Evolutionary conservation across 1,140 invertebrate species (phyloP).

Genomic region (Drosophila pseudoobscura): DNA sequence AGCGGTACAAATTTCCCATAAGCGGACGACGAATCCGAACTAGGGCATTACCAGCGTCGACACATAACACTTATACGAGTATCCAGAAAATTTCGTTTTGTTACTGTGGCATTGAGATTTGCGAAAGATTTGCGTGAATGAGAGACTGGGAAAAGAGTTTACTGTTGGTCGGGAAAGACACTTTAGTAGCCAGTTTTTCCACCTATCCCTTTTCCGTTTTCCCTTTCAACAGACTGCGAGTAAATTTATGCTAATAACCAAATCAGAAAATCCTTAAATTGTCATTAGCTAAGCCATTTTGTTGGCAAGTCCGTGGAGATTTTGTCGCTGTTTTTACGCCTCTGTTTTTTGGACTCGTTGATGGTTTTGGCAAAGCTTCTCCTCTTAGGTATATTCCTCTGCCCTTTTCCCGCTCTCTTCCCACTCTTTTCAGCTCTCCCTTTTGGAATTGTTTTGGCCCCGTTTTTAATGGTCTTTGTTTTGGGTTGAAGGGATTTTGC

Average conservation of each 20-base stretch:
- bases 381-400: neutral
- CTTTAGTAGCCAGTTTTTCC: constrained; percentile 20
- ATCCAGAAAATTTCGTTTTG: too few relatives aligned
- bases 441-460: neutral
- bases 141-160: too few relatives aligned
- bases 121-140: too few relatives aligned
- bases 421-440: too few relatives aligned
- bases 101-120: too few relatives aligned
- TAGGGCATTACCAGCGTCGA: too few relatives aligned
- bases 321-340: constrained; percentile 24
- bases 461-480: constrained; percentile 48
- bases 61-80: too few relatives aligned
- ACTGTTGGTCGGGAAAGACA: neutral
- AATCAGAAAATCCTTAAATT: constrained; percentile 80
- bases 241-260: constrained; percentile 79
- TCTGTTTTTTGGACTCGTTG: constrained; percentile 8
- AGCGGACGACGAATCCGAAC: too few relatives aligned
- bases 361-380: constrained; percentile 26
- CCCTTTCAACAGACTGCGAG: constrained; percentile 6
- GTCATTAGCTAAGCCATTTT: constrained; percentile 78
- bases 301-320: constrained; percentile 39
- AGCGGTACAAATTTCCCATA: too few relatives aligned
- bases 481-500: constrained; percentile 25
- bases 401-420: neutral
- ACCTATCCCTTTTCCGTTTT: constrained; percentile 23